Conservation (phyloP, 2,888 invertebrate species). For the Drosophila borealis region DNA sequence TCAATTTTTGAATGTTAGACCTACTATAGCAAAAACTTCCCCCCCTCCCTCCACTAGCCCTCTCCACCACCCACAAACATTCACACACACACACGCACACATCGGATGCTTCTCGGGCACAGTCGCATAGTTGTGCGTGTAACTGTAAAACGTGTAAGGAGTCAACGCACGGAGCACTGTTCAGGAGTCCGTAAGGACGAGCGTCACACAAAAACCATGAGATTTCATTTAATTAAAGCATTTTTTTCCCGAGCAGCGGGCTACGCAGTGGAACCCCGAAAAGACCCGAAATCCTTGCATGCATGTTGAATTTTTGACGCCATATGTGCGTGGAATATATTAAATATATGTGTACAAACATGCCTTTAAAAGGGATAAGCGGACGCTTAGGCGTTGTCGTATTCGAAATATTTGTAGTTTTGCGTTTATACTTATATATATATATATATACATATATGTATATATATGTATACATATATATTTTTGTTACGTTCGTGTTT, state of each 20-base stretch:
- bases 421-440: slow-evolving; percentile 6
- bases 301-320: slow-evolving; percentile 70
- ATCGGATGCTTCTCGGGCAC: neutral
- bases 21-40: slow-evolving; percentile 35
- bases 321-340: slow-evolving; percentile 79
- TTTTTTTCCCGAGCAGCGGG: slow-evolving; percentile 33
- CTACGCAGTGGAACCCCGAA: neutral
- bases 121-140: slow-evolving; percentile 74
- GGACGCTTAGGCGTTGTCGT: slow-evolving; percentile 19
- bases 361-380: slow-evolving; percentile 60
- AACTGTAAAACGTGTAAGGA: slow-evolving; percentile 76
- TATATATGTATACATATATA: neutral
- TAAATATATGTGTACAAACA: slow-evolving; percentile 64
- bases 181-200: slow-evolving; percentile 36
- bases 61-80: neutral
- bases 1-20: slow-evolving; percentile 75
- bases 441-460: neutral
- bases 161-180: slow-evolving; percentile 62
- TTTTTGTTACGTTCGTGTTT: slow-evolving; percentile 18
- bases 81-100: neutral
- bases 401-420: slow-evolving; percentile 46
- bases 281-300: slow-evolving; percentile 48
- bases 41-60: neutral
- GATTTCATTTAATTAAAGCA: slow-evolving; percentile 78
- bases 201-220: slow-evolving; percentile 74